These are phyloP conservation scores for Pterostichus niger DNA, from an alignment of 2,888 invertebrate species.

Conservation along the genomic window DNA sequence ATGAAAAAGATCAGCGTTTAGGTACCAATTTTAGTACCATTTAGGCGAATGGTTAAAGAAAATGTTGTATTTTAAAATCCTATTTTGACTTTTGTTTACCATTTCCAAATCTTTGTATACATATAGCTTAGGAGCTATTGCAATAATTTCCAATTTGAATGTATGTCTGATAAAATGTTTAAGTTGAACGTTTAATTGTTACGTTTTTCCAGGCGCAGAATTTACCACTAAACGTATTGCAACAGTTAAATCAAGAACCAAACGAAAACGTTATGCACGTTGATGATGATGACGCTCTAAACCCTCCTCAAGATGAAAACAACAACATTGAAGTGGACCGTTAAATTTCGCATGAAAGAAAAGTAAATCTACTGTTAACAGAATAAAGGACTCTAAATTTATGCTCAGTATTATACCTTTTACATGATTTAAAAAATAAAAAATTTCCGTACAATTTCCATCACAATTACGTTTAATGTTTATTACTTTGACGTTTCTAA, in stretches of 20 bases:
- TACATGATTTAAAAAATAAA: conserved; percentile 17
- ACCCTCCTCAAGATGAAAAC: conserved; percentile 16
- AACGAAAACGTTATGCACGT: conserved; percentile 1
- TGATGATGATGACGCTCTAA: background rate
- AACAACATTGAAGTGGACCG: conserved; percentile 4
- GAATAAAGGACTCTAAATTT: background rate
- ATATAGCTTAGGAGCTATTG: too few relatives aligned
- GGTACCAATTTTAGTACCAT: too few relatives aligned
- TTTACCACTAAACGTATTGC: conserved; percentile 12
- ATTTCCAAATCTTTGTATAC: too few relatives aligned
- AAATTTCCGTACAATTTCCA: conserved; percentile 14
- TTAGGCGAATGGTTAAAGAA: too few relatives aligned
- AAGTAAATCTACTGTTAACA: conserved; percentile 34
- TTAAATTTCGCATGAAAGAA: conserved; percentile 13
- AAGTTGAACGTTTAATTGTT: too few relatives aligned
- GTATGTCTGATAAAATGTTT: too few relatives aligned
- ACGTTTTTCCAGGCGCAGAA: conserved; percentile 21
- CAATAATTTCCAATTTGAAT: too few relatives aligned
- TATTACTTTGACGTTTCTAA: conserved; percentile 15
- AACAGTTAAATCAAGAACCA: conserved; percentile 17
- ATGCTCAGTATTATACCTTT: background rate
- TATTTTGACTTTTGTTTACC: too few relatives aligned
- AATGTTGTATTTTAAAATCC: too few relatives aligned
- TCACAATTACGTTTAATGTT: conserved; percentile 23
- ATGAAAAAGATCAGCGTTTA: too few relatives aligned